These are phyloP conservation scores for Lepidiolamprologus cunningtoni DNA, from an alignment of 2,113 vertebrate genomes.

Conservation along the genomic window DNA sequence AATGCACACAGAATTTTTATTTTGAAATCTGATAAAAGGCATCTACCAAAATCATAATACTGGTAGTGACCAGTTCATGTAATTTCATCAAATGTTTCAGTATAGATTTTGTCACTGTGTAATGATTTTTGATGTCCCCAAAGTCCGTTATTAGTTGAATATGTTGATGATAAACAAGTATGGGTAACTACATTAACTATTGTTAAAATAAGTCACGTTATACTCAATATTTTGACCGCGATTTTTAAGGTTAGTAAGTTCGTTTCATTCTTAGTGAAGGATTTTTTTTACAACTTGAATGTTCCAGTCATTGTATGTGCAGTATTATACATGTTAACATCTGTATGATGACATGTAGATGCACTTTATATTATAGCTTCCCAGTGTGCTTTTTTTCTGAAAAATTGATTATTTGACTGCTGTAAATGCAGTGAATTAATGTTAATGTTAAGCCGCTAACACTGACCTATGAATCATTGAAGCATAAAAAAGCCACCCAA, in stretches of 20 bases:
- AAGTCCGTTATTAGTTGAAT: fast-evolving
- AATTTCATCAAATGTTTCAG: background rate
- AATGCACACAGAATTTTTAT: background rate
- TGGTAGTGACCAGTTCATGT: background rate
- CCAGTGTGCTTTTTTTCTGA: background rate
- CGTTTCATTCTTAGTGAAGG: fast-evolving
- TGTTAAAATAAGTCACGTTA: fast-evolving
- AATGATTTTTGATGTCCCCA: background rate
- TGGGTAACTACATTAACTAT: background rate
- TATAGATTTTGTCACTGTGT: background rate
- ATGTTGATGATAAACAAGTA: background rate
- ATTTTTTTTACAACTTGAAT: background rate
- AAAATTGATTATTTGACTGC: background rate
- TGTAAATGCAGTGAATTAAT: background rate
- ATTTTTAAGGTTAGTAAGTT: background rate
- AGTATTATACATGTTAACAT: background rate
- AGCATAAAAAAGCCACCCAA: background rate
- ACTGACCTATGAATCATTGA: background rate
- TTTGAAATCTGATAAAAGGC: background rate
- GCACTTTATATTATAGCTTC: background rate
- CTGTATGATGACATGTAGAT: background rate
- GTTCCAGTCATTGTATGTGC: background rate
- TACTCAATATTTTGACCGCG: fast-evolving
- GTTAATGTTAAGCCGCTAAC: background rate
- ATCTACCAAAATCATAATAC: background rate